Evolutionary conservation across 2,113 vertebrate species (phyloP), one percentile per base, ranked within the genome.

Genomic region (Helogale parvula): DNA sequence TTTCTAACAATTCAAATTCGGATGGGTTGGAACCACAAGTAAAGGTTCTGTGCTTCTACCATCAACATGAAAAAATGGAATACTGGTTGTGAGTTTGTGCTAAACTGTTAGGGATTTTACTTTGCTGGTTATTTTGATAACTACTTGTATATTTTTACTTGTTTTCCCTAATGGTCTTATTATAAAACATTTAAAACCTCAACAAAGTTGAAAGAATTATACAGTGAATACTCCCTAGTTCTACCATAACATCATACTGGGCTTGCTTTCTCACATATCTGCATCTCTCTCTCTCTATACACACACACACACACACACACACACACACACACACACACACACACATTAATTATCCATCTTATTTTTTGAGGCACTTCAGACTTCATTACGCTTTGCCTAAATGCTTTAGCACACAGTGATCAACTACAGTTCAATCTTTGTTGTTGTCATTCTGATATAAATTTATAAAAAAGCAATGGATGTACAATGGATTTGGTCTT

Each of bases 151-250:
- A 71, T 89, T 86, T 68, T 35, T 81, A 66, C 54, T 35, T 83
- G 16, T 72, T 89, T 86, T 74, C 33, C 15, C 27, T 50, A 77
- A 72, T 41, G 35, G 60, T 82, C 82, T 92, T 63, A 68, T 76
- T 50, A 63, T 29, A 66, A 88, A 96, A 84, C 54, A 19, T 54
- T 63, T 87, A 38, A 88, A 71, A 47, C 25, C 57, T 60, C 54
- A 85, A 52, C 41, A 88, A 82, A 94, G 15, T 80, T 74, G 33
- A 68, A 85, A 89, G 50, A 68, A 84, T 85, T 95, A 74, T 92
- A 14, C 50, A 63, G 12, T 60, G 38, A 88, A 45, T n/a, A 38
- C 9, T 38, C 14, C 17, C 19, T 57, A 25, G n/a, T 33, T 74
- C 47, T 21, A 11, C 10, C 52, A 65, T 71, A 21, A 68, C 38